Evolutionary conservation across 1,140 invertebrate species (phyloP), one percentile per base, ranked within the genome.

Genomic region (Helicoverpa zea): DNA sequence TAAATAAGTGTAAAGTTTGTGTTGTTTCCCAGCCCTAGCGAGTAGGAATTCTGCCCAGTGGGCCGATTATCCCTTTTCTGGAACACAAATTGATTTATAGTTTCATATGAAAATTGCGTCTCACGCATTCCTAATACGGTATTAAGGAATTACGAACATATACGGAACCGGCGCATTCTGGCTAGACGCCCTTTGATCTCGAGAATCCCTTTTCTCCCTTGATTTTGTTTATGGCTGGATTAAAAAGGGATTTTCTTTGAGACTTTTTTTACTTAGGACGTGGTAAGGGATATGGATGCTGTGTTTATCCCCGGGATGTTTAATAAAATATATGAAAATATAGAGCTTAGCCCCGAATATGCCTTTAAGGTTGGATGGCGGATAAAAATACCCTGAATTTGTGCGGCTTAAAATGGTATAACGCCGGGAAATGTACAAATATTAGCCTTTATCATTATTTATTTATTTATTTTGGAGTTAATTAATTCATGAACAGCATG

Each of bases 221-320:
- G 74, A 66, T 83, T 90, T 89, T 89, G 87, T 90, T 89, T 90
- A 90, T 84, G 83, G 85, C 70, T 56, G 80, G 82, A 89, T 89
- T 88, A 89, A 88, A 89, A 87, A 58, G 68, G 84, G 83, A 85
- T 81, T 70, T 70, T 66, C 80, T 82, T 82, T 83, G 84, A 80
- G 70, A 59, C 64, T 81, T 83, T 83, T 80, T 72, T 72, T 82
- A 82, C 81, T 68, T 63, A 30, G 75, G n/a, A 66, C 76, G 70
- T 74, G 70, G 70, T 64, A 77, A 77, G 61, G 70, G n/a, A 66
- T 72, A 82, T 52, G 81, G 51, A 82, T 51, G 76, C 59, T 59
- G 49, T 81, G 35, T 79, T 73, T 73, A 78, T 63, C 74, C 75
- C 18, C 47, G 56, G 35, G 59, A 64, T 80, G 70, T 74, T 74